Conservation (phyloP, 2,797 vertebrate species). For the Ara ararauna region DNA sequence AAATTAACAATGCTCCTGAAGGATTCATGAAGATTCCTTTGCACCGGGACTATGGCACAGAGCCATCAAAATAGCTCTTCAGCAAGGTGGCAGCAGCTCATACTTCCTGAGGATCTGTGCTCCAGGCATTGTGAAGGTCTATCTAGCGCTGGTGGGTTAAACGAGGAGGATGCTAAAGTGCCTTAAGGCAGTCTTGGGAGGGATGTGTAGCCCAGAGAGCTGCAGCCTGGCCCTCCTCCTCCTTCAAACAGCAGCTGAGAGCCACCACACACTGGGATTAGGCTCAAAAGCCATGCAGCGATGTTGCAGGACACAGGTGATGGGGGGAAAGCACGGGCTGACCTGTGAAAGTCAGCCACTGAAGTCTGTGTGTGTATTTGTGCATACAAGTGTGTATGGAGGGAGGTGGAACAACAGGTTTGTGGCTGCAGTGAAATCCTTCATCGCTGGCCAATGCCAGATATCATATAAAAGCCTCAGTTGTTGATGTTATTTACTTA, state of each 20-base stretch:
- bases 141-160: neutral
- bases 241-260: neutral
- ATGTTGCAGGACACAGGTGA: rapidly evolving
- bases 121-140: rapidly evolving
- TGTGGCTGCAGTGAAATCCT: constrained; percentile 38
- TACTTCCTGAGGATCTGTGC: neutral
- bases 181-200: neutral
- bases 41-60: neutral
- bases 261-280: neutral
- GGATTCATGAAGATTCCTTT: neutral
- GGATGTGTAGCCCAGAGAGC: neutral
- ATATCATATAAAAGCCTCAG: neutral
- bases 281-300: neutral
- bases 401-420: constrained; percentile 41
- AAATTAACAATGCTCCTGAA: neutral
- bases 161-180: neutral
- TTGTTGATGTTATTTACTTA: constrained; percentile 15
- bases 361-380: neutral
- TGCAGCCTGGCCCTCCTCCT: neutral
- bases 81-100: neutral
- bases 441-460: neutral
- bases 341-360: neutral
- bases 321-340: neutral
- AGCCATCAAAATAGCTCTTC: neutral
- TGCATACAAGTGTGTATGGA: neutral